phyloP scores from a whole-genome alignment of 2,797 vertebrate species.

The Neosalanx taihuensis region DNA sequence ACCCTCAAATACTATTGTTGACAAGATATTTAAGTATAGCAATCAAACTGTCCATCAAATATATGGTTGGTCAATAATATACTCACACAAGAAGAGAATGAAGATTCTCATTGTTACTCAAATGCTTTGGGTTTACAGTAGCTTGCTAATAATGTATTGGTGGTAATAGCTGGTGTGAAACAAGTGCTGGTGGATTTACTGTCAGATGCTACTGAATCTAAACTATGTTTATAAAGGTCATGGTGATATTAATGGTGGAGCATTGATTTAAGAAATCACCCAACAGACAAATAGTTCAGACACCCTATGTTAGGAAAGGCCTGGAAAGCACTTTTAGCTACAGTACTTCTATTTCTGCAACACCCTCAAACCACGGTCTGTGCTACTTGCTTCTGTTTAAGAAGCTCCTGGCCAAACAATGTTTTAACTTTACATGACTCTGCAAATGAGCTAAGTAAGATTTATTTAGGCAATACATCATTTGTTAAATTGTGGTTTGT shows the following conservation, averaged over 20 bases:
- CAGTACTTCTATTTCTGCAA: too few relatives aligned
- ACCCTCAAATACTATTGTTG: background rate
- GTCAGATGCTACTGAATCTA: background rate
- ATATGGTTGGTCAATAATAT: conserved; percentile 8
- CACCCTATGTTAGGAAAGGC: too few relatives aligned
- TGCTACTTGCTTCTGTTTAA: background rate
- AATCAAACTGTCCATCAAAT: background rate
- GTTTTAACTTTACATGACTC: too few relatives aligned
- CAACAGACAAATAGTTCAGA: background rate
- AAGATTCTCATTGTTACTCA: conserved; percentile 25
- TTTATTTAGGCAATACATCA: conserved; percentile 27
- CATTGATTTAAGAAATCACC: background rate
- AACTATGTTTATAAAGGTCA: background rate
- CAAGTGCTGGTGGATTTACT: background rate
- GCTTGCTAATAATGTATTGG: background rate
- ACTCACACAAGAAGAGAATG: conserved; percentile 44
- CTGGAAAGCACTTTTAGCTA: background rate
- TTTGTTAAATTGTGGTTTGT: too few relatives aligned
- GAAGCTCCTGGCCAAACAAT: background rate
- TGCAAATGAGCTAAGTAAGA: conserved; percentile 37
- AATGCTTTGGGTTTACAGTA: background rate
- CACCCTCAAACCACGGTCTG: background rate
- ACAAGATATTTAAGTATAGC: background rate
- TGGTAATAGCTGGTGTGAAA: background rate
- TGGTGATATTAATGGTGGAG: background rate